A percentile compares a stretch with the other conserved stretches of the same genome.
These are phyloP conservation scores for Tupaia tana DNA, from an alignment of 2,113 vertebrate species.

Conservation along the genomic window DNA sequence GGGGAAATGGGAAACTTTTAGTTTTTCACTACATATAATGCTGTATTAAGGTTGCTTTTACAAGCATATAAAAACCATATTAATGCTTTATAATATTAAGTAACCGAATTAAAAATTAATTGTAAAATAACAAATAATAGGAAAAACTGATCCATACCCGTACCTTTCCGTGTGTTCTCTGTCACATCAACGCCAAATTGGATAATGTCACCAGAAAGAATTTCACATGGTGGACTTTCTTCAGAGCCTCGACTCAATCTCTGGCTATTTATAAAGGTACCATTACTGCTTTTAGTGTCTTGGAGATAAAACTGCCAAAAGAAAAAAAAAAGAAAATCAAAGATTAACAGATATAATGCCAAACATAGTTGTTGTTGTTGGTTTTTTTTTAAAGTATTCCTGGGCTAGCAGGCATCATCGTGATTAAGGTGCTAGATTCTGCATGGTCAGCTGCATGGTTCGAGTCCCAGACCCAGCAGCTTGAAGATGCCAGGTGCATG, in stretches of 20 bases:
- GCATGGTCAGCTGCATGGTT: no score
- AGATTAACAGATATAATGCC: slow-evolving; percentile 59
- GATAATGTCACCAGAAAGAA: slow-evolving; percentile 98
- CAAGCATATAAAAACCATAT: neutral
- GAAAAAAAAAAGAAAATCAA: slow-evolving; percentile 28
- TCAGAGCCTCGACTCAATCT: slow-evolving; percentile 98
- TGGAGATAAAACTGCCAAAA: slow-evolving; percentile 97
- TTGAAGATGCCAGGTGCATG: no score
- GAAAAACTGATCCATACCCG: slow-evolving; percentile 83
- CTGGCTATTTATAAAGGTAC: slow-evolving; percentile 99
- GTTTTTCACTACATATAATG: slow-evolving; percentile 9
- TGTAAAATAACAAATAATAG: slow-evolving; percentile 52
- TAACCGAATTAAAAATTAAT: slow-evolving; percentile 24
- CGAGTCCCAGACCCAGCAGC: no score
- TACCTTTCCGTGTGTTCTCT: slow-evolving; percentile 99
- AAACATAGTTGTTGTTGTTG: slow-evolving; percentile 17
- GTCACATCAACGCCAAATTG: slow-evolving; percentile 99
- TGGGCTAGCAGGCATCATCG: no score
- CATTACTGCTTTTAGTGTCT: slow-evolving; percentile 99
- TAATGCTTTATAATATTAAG: slow-evolving; percentile 51
- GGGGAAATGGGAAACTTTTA: neutral
- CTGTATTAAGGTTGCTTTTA: slow-evolving; percentile 15
- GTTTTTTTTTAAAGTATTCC: no score
- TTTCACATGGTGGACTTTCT: slow-evolving; percentile 98
- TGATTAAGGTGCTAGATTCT: no score